A percentile compares a stretch with the other conserved stretches of the same genome.
phyloP scores from a whole-genome alignment of 2,888 invertebrate genomes.

The Diplazon laetatorius region DNA sequence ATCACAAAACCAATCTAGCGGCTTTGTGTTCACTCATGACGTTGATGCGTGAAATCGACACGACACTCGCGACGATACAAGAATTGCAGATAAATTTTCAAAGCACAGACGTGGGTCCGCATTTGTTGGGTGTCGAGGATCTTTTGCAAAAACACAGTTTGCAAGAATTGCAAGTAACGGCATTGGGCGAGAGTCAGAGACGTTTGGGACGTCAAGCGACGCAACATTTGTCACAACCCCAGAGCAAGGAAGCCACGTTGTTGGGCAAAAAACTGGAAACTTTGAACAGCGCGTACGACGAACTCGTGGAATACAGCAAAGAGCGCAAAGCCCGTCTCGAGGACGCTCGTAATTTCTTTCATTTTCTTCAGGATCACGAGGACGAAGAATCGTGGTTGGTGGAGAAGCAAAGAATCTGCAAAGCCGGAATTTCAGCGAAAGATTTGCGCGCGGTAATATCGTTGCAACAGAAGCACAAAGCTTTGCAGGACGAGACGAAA shows the following conservation, averaged over 20 bases:
- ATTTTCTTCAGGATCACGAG: constrained; percentile 98
- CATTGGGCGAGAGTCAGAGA: constrained; percentile 93
- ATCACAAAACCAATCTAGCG: constrained; percentile 90
- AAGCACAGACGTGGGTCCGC: constrained; percentile 95
- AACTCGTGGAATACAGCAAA: constrained; percentile 88
- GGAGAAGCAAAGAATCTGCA: constrained; percentile 96
- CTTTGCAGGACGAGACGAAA: constrained; percentile 93
- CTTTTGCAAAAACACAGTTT: constrained; percentile 96
- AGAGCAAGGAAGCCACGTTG: constrained; percentile 82
- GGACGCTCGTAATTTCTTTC: constrained; percentile 96
- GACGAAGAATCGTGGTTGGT: constrained; percentile 99
- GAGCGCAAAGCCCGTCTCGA: constrained; percentile 93
- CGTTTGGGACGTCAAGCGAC: constrained; percentile 88
- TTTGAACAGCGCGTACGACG: constrained; percentile 90
- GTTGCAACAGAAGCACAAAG: constrained; percentile 96
- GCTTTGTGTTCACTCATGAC: constrained; percentile 94
- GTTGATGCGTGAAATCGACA: constrained; percentile 95
- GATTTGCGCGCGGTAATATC: constrained; percentile 95
- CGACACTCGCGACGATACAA: constrained; percentile 91
- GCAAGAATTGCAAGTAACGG: constrained; percentile 92
- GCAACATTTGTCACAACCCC: constrained; percentile 75
- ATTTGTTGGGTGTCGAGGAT: constrained; percentile 97
- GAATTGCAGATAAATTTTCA: constrained; percentile 91
- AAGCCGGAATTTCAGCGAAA: constrained; percentile 96
- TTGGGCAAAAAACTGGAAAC: constrained; percentile 89